These are phyloP conservation scores for Coelopa frigida DNA, from an alignment of 1,140 invertebrate genomes.

Conservation along the genomic window DNA sequence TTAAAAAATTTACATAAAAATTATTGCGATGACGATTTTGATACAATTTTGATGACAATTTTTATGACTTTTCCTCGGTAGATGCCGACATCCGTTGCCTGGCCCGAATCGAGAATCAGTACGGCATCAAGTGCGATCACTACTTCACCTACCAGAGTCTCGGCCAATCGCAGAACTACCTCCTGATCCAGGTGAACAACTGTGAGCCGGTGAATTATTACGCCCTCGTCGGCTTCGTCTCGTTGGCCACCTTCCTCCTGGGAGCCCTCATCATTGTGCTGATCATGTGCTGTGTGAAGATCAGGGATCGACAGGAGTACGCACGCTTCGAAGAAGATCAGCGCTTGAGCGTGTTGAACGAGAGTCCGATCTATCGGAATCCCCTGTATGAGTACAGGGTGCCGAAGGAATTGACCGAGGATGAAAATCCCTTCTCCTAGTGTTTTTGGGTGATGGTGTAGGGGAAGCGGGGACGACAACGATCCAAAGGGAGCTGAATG, in stretches of 20 bases:
- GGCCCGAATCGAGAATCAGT: conserved; percentile 42
- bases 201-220: conserved; percentile 39
- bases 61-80: conserved; percentile 9
- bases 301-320: conserved; percentile 48
- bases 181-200: conserved; percentile 41
- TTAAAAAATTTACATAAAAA: not conserved
- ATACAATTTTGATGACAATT: no score
- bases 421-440: conserved; percentile 10
- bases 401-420: conserved; percentile 39
- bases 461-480: not conserved
- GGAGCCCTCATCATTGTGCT: conserved; percentile 46
- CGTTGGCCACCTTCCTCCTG: conserved; percentile 42
- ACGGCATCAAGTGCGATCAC: conserved; percentile 47
- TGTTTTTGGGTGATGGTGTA: not conserved
- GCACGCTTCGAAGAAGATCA: conserved; percentile 47
- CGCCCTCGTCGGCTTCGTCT: conserved; percentile 37
- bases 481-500: not conserved
- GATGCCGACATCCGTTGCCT: conserved; percentile 37
- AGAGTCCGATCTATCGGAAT: conserved; percentile 52
- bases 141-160: conserved; percentile 47
- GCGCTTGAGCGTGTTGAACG: conserved; percentile 36
- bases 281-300: conserved; percentile 43
- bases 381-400: conserved; percentile 49
- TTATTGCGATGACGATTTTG: no score
- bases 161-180: conserved; percentile 24